A percentile compares a stretch with the other conserved stretches of the same genome.
Evolutionary conservation across 2,113 vertebrate genomes (phyloP).

Genomic region (Plectropomus leopardus): DNA sequence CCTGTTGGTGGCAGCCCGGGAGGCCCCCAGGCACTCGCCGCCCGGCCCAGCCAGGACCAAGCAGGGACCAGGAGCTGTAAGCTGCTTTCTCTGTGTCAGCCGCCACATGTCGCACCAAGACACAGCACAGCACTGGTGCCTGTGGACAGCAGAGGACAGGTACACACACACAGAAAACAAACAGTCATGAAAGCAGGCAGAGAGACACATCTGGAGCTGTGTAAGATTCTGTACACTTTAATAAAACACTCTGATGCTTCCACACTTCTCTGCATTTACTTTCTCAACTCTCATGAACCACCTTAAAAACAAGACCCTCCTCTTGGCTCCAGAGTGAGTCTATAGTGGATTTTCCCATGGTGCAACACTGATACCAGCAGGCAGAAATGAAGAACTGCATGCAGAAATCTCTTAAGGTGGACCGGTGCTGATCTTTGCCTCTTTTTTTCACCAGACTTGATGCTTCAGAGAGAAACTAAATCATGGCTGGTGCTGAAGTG

Average conservation of each 20-base stretch:
- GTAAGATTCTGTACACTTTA: neutral
- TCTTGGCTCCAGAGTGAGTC: conserved; percentile 4
- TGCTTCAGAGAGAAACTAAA: neutral
- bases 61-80: conserved; percentile 73
- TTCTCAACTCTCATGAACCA: conserved; percentile 59
- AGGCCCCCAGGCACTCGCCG: conserved; percentile 67
- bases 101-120: conserved; percentile 71
- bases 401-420: conserved; percentile 80
- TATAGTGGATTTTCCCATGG: conserved; percentile 1
- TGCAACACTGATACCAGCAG: conserved; percentile 79
- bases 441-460: neutral
- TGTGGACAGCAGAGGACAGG: conserved; percentile 5
- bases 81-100: conserved; percentile 83
- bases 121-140: conserved; percentile 60
- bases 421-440: conserved; percentile 41
- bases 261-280: neutral
- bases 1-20: conserved; percentile 76
- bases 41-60: conserved; percentile 62
- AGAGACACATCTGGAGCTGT: neutral
- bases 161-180: conserved; percentile 16
- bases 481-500: neutral
- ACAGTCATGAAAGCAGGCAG: neutral
- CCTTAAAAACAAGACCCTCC: conserved; percentile 81
- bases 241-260: neutral
- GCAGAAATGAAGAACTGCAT: conserved; percentile 54